These are phyloP conservation scores for Idaea dimidiata DNA, from an alignment of 2,888 invertebrate species.

Conservation along the genomic window DNA sequence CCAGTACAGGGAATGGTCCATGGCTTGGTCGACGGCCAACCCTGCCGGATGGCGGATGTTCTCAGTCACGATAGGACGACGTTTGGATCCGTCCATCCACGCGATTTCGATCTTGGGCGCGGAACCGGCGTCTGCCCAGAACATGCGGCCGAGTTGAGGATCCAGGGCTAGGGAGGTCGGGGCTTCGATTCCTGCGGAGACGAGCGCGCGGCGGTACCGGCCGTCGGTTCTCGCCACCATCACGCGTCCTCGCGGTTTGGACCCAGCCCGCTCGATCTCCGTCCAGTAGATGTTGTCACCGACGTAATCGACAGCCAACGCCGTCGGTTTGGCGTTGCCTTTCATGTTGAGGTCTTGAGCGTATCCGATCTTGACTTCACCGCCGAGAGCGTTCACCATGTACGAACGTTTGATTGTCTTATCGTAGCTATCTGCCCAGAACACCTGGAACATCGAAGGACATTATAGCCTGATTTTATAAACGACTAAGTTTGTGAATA, in stretches of 20 bases:
- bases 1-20: constrained; percentile 96
- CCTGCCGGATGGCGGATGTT: constrained; percentile 93
- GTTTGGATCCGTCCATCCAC: constrained; percentile 98
- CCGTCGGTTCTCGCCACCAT: constrained; percentile 95
- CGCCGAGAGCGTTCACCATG: constrained; percentile 89
- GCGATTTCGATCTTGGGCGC: constrained; percentile 96
- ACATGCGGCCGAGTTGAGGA: constrained; percentile 91
- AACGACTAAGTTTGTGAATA: no score
- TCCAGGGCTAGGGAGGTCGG: constrained; percentile 95
- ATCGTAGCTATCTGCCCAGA: constrained; percentile 97
- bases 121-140: constrained; percentile 96
- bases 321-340: constrained; percentile 91
- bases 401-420: constrained; percentile 95
- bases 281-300: constrained; percentile 97
- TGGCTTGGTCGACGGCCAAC: constrained; percentile 93
- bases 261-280: constrained; percentile 88
- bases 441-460: constrained; percentile 69
- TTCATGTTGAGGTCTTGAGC: constrained; percentile 94
- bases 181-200: constrained; percentile 89
- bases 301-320: constrained; percentile 96
- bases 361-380: constrained; percentile 89
- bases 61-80: constrained; percentile 90
- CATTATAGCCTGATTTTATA: no score
- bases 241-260: constrained; percentile 88
- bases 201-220: constrained; percentile 90